Conservation (phyloP, 1,140 invertebrate species). For the Tribolium castaneum region DNA sequence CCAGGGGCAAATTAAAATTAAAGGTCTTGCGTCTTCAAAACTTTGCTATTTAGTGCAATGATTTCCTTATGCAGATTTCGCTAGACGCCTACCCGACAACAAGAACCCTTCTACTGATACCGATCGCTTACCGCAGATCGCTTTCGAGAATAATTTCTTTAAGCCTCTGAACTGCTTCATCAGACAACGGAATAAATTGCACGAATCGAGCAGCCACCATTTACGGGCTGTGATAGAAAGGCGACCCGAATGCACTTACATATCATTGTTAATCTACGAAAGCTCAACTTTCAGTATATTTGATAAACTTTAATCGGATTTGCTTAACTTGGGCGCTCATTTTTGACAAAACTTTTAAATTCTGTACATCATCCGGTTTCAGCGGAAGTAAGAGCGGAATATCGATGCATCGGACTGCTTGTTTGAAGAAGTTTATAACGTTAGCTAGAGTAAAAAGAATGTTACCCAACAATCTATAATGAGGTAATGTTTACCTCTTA, state of each 20-base stretch:
- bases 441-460: background rate
- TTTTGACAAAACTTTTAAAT: background rate
- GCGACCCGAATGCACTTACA: background rate
- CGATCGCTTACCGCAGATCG: slow-evolving; percentile 20
- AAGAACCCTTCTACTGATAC: slow-evolving; percentile 3
- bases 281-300: background rate
- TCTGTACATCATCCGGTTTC: background rate
- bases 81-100: slow-evolving; percentile 18
- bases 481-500: background rate
- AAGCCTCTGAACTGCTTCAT: background rate
- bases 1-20: slow-evolving; percentile 65
- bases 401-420: background rate
- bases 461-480: background rate
- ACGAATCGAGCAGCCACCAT: background rate
- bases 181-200: slow-evolving; percentile 15
- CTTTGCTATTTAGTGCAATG: slow-evolving; percentile 64
- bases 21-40: slow-evolving; percentile 63
- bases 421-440: background rate
- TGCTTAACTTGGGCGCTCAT: background rate
- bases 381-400: background rate
- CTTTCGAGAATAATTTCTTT: slow-evolving; percentile 25
- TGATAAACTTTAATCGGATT: slow-evolving; percentile 2
- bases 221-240: background rate
- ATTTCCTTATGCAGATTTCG: slow-evolving; percentile 63
- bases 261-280: background rate